A percentile compares a stretch with the other conserved stretches of the same genome.
These are phyloP conservation scores for Tychaedon coryphoeus DNA, from an alignment of 2,113 vertebrate genomes.

Conservation along the genomic window DNA sequence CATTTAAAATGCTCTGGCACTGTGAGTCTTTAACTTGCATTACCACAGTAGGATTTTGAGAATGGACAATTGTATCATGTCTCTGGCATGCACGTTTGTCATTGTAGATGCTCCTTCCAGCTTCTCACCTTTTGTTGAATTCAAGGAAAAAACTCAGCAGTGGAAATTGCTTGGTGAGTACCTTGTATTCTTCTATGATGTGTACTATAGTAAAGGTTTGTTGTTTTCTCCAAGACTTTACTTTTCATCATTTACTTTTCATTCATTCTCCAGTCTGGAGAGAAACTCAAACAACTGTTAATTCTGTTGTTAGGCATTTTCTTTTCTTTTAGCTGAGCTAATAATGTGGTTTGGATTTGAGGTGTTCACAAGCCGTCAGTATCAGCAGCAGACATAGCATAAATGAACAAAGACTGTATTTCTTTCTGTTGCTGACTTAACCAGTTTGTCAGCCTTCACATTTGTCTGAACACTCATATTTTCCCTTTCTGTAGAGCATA, in stretches of 20 bases:
- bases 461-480: not conserved
- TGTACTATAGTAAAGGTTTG: not conserved
- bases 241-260: not conserved
- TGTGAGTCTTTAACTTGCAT: not conserved
- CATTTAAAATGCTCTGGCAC: not conserved
- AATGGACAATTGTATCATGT: not conserved
- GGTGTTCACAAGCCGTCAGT: not conserved
- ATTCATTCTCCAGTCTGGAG: not conserved
- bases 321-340: not conserved
- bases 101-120: conserved; percentile 82
- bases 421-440: not conserved
- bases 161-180: conserved; percentile 92
- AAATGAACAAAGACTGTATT: not conserved
- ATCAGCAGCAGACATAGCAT: not conserved
- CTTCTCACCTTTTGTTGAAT: conserved; percentile 91
- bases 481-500: not conserved
- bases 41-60: not conserved
- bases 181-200: not conserved
- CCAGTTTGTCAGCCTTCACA: not conserved
- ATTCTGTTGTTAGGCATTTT: not conserved
- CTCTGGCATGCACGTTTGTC: not conserved
- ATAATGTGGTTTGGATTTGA: not conserved
- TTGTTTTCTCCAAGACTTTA: not conserved
- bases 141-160: conserved; percentile 89
- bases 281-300: not conserved